Evolutionary conservation across 2,888 invertebrate genomes (phyloP), one percentile per base, ranked within the genome.

Genomic region (Imbricaverruca yamaguchii): DNA sequence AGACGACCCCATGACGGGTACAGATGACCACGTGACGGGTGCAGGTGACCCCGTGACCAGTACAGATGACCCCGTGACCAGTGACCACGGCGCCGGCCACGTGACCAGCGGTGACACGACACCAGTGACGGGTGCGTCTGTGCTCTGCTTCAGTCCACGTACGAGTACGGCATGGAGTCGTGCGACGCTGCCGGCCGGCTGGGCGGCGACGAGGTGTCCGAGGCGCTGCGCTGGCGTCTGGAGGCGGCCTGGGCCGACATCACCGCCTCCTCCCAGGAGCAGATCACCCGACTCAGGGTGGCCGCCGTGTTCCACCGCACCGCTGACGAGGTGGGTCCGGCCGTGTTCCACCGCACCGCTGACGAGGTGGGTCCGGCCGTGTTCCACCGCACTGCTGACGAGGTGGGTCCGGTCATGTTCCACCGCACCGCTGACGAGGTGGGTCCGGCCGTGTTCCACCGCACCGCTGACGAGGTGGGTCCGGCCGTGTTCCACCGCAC

Each of bases 121-220:
- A 39, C 39, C 39, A 39, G 39, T 39, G 39, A 39, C 39, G 39
- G 4, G 59, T 11, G 7, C 15, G 59, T 59, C 59, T 59, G 59
- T 7, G 59, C 59, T 11, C 23, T 23, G 23, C 23, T 6, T 8
- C 74, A 74, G 74, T 21, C 92, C 80, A 93, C 93, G 25, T 93
- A 92, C 87, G 92, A 93, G 84, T 94, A 94, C 85, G 94, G 94
- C 23, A 92, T 91, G 85, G 93, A 94, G 87, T 88, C 94, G 83
- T 88, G 93, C 80, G 91, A 92, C 85, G 93, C 93, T 8, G 92
- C 93, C 2, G 88, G 89, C 69, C 87, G 87, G 82, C 88, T 92
- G 81, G 89, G 89, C 80, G 88, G 89, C 83, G 89, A 89, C 85
- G 74, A 53, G 53, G 74, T 74, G 18, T 21, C 74, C 8, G 53